A percentile compares a stretch with the other conserved stretches of the same genome.
These are phyloP conservation scores for Cosmopolites sordidus DNA, from an alignment of 2,888 invertebrate species.

Conservation along the genomic window DNA sequence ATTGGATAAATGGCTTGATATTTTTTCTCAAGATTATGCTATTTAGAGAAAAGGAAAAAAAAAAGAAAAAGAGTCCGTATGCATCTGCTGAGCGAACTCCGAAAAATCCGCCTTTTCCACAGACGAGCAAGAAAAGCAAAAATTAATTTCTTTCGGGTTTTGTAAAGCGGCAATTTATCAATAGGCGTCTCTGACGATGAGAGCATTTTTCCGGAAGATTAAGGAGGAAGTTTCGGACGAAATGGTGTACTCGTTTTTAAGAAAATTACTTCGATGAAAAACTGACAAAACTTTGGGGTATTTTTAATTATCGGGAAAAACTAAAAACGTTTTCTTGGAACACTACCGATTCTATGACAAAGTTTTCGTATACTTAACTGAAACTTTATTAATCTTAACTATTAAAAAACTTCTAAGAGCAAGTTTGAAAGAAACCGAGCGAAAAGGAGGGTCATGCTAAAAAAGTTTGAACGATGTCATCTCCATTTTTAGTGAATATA, in stretches of 20 bases:
- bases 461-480: no score
- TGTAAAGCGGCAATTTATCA: constrained; percentile 1
- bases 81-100: neutral
- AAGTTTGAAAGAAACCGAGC: no score
- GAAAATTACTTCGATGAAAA: constrained; percentile 1
- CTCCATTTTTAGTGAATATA: no score
- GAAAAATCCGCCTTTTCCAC: neutral
- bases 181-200: neutral
- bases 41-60: neutral
- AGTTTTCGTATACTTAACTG: no score
- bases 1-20: no score
- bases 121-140: neutral
- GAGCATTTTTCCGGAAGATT: constrained; percentile 1
- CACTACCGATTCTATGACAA: no score
- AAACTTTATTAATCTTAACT: no score
- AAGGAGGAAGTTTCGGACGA: neutral
- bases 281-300: neutral
- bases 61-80: neutral
- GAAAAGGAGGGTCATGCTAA: no score
- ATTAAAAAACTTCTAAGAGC: no score
- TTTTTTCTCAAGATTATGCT: no score
- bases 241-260: neutral
- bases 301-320: neutral
- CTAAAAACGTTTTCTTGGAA: no score
- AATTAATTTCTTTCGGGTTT: constrained; percentile 1